A percentile compares a stretch with the other conserved stretches of the same genome.
phyloP scores from a whole-genome alignment of 2,888 invertebrate species.

The Lithophane ornitopus region DNA sequence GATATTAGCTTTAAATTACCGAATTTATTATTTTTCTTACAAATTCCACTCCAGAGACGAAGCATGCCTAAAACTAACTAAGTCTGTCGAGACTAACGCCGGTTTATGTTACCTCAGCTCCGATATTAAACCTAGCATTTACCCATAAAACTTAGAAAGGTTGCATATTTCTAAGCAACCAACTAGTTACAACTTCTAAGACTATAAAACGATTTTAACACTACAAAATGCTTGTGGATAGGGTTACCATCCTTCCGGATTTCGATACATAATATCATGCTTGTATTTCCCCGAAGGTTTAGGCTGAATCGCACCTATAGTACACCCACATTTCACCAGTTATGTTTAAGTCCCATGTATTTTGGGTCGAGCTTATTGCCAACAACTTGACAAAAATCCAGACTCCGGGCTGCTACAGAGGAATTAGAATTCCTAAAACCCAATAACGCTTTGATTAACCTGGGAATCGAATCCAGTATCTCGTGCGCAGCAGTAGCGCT shows the following conservation, averaged over 20 bases:
- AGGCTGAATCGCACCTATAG: too few species aligned
- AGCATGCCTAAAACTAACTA: neutral
- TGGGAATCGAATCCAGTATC: too few species aligned
- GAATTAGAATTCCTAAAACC: too few species aligned
- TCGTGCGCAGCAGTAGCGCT: too few species aligned
- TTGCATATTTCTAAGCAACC: constrained; percentile 34
- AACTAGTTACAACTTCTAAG: constrained; percentile 11
- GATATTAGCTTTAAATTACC: neutral
- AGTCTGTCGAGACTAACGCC: constrained; percentile 1
- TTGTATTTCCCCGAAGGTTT: too few species aligned
- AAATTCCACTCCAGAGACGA: neutral
- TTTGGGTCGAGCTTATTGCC: too few species aligned
- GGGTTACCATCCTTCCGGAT: constrained; percentile 15
- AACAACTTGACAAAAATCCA: too few species aligned
- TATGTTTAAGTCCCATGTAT: too few species aligned
- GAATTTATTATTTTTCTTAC: neutral
- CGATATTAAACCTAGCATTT: constrained; percentile 10
- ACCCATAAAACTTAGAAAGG: constrained; percentile 25
- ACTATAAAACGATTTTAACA: constrained; percentile 47
- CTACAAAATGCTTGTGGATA: constrained; percentile 37
- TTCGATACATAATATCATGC: too few species aligned
- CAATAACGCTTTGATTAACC: too few species aligned
- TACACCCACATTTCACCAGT: too few species aligned
- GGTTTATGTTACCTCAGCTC: constrained; percentile 1
- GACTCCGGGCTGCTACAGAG: too few species aligned